Evolutionary conservation across 2,113 vertebrate species (phyloP).

Genomic region (Tichodroma muraria): DNA sequence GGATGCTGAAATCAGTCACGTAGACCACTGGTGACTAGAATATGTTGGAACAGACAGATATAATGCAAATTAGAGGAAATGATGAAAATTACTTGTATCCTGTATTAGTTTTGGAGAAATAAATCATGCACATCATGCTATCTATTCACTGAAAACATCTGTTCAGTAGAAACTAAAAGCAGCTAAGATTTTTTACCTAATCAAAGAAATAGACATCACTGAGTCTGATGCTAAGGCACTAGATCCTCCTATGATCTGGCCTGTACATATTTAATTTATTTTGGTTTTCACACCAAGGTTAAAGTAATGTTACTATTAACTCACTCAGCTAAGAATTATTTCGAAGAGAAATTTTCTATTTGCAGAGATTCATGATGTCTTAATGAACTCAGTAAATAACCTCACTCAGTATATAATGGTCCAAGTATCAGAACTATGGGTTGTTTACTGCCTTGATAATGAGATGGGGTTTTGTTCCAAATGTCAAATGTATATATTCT

Average conservation of each 20-base stretch:
- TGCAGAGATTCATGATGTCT: neutral
- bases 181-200: neutral
- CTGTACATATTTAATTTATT: neutral
- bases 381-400: neutral
- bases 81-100: neutral
- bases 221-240: neutral
- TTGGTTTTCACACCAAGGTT: neutral
- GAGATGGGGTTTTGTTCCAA: neutral
- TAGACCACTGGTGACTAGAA: neutral
- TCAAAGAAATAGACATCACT: neutral
- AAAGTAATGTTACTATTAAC: neutral
- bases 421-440: neutral
- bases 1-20: neutral
- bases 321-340: neutral
- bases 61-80: neutral
- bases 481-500: neutral
- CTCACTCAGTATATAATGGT: neutral
- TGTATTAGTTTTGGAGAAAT: neutral
- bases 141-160: conserved; percentile 12
- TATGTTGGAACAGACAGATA: neutral
- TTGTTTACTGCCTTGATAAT: neutral
- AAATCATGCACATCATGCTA: neutral
- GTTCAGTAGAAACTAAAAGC: neutral
- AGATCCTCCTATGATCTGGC: neutral
- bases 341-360: neutral